phyloP scores from a whole-genome alignment of 2,797 vertebrate species.

The Uromys caudimaculatus region DNA sequence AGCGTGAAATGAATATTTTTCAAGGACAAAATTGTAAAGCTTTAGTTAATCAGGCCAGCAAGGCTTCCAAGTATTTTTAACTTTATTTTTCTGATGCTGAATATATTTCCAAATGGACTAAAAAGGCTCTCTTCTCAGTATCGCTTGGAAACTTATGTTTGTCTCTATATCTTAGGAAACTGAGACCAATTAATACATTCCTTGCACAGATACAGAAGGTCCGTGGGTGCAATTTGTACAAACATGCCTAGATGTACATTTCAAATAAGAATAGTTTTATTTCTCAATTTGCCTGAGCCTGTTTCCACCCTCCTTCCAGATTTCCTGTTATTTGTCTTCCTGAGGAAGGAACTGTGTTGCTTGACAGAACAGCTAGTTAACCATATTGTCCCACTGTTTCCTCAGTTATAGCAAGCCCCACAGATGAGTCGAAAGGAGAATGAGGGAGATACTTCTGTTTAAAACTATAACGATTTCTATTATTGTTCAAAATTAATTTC shows the following conservation, averaged over 20 bases:
- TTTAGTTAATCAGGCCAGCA: slow-evolving; percentile 54
- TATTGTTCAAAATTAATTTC: neutral
- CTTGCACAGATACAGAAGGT: slow-evolving; percentile 78
- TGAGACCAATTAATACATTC: slow-evolving; percentile 81
- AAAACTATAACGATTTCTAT: slow-evolving; percentile 44
- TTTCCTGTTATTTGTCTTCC: slow-evolving; percentile 72
- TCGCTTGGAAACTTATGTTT: slow-evolving; percentile 80
- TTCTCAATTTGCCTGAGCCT: slow-evolving; percentile 64
- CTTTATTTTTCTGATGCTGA: slow-evolving; percentile 57
- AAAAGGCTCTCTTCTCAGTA: slow-evolving; percentile 68
- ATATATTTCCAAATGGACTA: slow-evolving; percentile 71
- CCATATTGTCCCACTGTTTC: slow-evolving; percentile 34
- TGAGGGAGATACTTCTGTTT: slow-evolving; percentile 34
- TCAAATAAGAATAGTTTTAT: slow-evolving; percentile 75
- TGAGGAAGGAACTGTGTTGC: slow-evolving; percentile 41
- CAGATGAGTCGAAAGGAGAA: slow-evolving; percentile 55
- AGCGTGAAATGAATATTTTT: slow-evolving; percentile 46
- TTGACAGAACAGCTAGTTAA: slow-evolving; percentile 66
- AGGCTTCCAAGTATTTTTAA: slow-evolving; percentile 36
- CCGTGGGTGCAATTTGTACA: slow-evolving; percentile 78
- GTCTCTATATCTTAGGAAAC: slow-evolving; percentile 70
- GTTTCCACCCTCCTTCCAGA: slow-evolving; percentile 64
- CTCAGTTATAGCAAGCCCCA: slow-evolving; percentile 6
- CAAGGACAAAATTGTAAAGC: slow-evolving; percentile 59
- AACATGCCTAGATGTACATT: slow-evolving; percentile 79